Percentiles rank a stretch among this genome's conserved stretches.
These are phyloP conservation scores for Clamator glandarius DNA, from an alignment of 2,797 vertebrate species.

Conservation along the genomic window DNA sequence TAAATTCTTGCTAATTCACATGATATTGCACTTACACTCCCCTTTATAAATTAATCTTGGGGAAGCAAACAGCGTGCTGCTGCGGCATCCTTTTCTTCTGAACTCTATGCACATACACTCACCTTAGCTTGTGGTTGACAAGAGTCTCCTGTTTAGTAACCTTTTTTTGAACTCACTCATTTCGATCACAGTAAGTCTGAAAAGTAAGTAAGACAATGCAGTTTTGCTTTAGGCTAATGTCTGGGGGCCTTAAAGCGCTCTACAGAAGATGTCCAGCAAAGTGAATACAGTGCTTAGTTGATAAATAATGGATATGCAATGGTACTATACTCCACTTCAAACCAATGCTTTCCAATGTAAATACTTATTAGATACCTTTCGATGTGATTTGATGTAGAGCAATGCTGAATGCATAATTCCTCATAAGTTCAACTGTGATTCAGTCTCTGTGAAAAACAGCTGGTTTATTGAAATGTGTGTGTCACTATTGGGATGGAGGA, in stretches of 20 bases:
- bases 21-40: background rate
- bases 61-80: background rate
- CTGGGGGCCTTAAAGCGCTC: background rate
- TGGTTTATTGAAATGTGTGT: background rate
- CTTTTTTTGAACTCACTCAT: constrained; percentile 1
- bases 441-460: background rate
- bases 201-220: constrained; percentile 9
- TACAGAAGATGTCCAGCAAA: background rate
- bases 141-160: background rate
- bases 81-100: background rate
- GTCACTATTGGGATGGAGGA: background rate
- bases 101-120: background rate
- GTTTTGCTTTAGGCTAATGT: background rate
- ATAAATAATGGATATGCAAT: background rate
- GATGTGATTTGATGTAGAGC: background rate
- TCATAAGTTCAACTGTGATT: background rate
- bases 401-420: background rate
- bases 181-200: background rate
- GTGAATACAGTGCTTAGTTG: background rate
- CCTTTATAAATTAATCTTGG: background rate
- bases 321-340: background rate
- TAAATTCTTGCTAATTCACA: constrained; percentile 27
- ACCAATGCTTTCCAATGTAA: background rate
- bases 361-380: background rate
- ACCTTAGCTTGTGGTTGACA: background rate